phyloP scores from a whole-genome alignment of 2,113 vertebrate species.

The Nettapus auritus region DNA sequence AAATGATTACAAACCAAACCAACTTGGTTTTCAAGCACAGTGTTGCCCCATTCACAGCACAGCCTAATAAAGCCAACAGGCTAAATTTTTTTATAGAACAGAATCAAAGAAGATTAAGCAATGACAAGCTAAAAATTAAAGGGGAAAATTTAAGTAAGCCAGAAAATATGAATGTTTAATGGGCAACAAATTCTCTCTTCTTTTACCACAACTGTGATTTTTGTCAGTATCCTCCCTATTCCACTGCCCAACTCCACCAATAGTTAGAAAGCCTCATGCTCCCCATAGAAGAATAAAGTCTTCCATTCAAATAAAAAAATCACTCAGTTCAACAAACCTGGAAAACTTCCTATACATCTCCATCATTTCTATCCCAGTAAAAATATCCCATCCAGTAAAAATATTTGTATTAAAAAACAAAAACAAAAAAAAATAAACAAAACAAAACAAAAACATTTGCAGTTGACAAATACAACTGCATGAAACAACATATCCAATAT shows the following conservation, averaged over 20 bases:
- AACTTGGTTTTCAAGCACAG: not conserved
- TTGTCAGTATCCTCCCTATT: not conserved
- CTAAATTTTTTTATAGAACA: not conserved
- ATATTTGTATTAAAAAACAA: too few species aligned
- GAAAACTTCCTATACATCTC: not conserved
- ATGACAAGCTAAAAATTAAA: not conserved
- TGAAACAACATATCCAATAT: not conserved
- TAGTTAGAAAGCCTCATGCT: not conserved
- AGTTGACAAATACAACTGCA: rapidly evolving
- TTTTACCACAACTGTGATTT: not conserved
- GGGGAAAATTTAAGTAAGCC: not conserved
- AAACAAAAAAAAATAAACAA: not conserved
- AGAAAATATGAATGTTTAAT: not conserved
- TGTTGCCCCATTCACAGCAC: not conserved
- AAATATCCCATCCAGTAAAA: too few species aligned
- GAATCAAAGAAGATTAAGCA: not conserved
- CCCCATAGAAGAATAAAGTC: too few species aligned
- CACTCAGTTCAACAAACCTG: not conserved
- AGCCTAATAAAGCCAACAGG: not conserved
- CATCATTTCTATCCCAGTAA: not conserved
- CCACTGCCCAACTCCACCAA: not conserved
- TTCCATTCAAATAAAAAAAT: not conserved
- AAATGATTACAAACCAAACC: not conserved
- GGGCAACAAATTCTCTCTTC: not conserved
- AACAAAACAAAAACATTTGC: not conserved